phyloP scores from a whole-genome alignment of 2,113 vertebrate species.

The Progne subis region DNA sequence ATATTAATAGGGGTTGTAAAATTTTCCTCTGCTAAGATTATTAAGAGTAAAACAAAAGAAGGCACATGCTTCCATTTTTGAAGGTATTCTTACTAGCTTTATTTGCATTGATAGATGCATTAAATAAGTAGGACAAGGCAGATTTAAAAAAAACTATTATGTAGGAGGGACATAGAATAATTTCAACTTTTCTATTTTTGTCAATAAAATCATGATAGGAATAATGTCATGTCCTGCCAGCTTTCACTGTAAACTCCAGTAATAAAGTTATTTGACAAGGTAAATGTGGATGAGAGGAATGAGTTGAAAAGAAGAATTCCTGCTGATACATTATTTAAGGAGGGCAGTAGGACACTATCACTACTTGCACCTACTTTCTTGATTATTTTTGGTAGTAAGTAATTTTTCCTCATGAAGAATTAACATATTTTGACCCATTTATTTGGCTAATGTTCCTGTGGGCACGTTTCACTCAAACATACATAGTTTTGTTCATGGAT shows the following conservation, averaged over 20 bases:
- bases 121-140: background rate
- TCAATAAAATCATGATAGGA: background rate
- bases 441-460: constrained; percentile 9
- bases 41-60: background rate
- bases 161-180: background rate
- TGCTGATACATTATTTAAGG: background rate
- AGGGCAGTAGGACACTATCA: background rate
- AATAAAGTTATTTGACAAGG: background rate
- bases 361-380: background rate
- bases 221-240: background rate
- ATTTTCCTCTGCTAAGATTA: background rate
- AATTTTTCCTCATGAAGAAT: constrained; percentile 26
- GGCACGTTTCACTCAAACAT: background rate
- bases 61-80: background rate
- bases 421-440: constrained; percentile 35
- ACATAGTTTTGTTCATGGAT: background rate
- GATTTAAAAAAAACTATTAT: background rate
- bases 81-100: background rate
- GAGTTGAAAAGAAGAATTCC: background rate
- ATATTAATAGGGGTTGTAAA: background rate
- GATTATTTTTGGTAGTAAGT: background rate
- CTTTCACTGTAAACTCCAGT: background rate
- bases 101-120: background rate
- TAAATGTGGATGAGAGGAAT: background rate
- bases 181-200: background rate